These are phyloP conservation scores for Brachycybe producta DNA, from an alignment of 2,888 invertebrate genomes.

Conservation along the genomic window DNA sequence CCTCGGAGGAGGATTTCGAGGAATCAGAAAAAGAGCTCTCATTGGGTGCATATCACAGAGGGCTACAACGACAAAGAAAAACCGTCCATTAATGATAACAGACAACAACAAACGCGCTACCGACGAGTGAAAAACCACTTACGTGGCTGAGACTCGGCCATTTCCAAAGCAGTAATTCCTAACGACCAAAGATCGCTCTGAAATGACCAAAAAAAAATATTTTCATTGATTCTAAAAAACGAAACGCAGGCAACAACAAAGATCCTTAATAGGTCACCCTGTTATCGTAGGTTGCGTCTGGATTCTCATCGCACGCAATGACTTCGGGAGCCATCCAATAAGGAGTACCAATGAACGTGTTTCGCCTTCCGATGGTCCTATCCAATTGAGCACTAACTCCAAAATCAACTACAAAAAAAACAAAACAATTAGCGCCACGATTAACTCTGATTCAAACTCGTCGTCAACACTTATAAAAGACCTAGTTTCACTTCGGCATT, in stretches of 20 bases:
- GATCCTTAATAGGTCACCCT: constrained; percentile 33
- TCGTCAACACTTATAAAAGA: too few species aligned
- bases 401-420: constrained; percentile 67
- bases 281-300: constrained; percentile 98
- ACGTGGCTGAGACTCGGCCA: constrained; percentile 98
- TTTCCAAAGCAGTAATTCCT: constrained; percentile 95
- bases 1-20: constrained; percentile 92
- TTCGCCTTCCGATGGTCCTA: constrained; percentile 94
- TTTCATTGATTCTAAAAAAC: background rate
- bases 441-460: too few species aligned
- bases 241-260: background rate
- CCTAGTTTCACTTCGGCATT: constrained; percentile 99
- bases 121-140: constrained; percentile 25
- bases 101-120: background rate
- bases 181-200: constrained; percentile 47
- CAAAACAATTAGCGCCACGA: too few species aligned
- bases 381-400: constrained; percentile 98
- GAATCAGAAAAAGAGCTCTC: constrained; percentile 96
- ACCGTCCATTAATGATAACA: background rate
- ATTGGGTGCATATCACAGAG: constrained; percentile 99
- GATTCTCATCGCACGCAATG: constrained; percentile 99
- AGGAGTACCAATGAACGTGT: constrained; percentile 97
- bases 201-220: constrained; percentile 14
- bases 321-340: constrained; percentile 99
- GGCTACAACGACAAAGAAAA: constrained; percentile 35